A percentile compares a stretch with the other conserved stretches of the same genome.
phyloP scores from a whole-genome alignment of 2,113 vertebrate species.

The Sylvilagus bachmani region DNA sequence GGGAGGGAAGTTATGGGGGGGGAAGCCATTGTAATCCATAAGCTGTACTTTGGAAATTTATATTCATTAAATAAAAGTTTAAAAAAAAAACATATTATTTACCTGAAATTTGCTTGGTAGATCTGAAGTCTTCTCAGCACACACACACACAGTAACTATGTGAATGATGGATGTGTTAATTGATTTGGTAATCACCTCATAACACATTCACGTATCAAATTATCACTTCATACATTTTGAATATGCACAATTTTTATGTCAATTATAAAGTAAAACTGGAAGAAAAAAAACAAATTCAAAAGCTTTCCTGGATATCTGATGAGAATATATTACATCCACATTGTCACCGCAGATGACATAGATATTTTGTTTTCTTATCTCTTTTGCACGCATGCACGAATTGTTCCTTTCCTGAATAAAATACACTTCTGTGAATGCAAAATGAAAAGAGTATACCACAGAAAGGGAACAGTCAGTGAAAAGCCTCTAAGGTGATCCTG shows the following conservation, averaged over 20 bases:
- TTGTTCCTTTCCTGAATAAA: slow-evolving; percentile 55
- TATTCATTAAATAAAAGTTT: too few species aligned
- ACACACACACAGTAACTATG: neutral
- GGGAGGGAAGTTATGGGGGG: too few species aligned
- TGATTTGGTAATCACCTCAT: neutral
- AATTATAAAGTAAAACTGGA: neutral
- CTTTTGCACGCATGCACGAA: slow-evolving; percentile 56
- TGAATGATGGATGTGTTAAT: too few species aligned
- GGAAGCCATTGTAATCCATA: too few species aligned
- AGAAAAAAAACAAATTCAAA: slow-evolving; percentile 63
- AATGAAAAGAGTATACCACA: neutral
- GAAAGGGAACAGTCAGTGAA: neutral
- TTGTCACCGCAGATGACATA: slow-evolving; percentile 61
- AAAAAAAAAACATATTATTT: neutral
- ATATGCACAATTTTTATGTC: neutral
- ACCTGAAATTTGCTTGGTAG: neutral
- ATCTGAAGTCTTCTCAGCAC: neutral
- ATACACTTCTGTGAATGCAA: slow-evolving; percentile 66
- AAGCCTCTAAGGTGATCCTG: neutral
- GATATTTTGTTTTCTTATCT: slow-evolving; percentile 79
- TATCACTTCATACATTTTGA: neutral
- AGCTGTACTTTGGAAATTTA: too few species aligned
- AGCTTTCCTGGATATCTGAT: slow-evolving; percentile 79
- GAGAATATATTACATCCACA: slow-evolving; percentile 82
- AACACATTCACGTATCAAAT: neutral